phyloP scores from a whole-genome alignment of 2,888 invertebrate species.

The Fabriciana adippe region DNA sequence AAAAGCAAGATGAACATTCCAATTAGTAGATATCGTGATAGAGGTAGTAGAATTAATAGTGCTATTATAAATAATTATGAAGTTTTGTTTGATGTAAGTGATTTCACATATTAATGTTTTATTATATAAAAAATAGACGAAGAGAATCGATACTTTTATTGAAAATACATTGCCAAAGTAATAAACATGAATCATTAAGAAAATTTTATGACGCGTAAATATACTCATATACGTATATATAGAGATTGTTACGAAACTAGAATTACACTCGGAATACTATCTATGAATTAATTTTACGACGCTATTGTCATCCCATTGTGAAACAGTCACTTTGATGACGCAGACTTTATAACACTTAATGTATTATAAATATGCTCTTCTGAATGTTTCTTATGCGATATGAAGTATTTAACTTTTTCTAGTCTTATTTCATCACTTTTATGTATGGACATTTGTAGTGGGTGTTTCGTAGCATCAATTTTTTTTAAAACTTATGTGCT shows the following conservation, averaged over 20 bases:
- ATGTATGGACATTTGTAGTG: constrained; percentile 2
- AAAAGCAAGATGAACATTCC: too few relatives aligned
- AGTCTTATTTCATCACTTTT: background rate
- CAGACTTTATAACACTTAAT: constrained; percentile 31
- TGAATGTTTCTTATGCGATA: constrained; percentile 27
- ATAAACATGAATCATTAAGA: constrained; percentile 9
- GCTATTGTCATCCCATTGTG: constrained; percentile 49
- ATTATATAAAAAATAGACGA: background rate
- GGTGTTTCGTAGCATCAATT: background rate
- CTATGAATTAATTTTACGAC: constrained; percentile 49
- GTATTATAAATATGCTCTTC: constrained; percentile 31
- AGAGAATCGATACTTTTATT: background rate
- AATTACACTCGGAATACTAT: constrained; percentile 38
- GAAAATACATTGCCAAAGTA: background rate
- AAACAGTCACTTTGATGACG: constrained; percentile 40
- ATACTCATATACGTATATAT: constrained; percentile 4
- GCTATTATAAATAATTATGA: background rate
- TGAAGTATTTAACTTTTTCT: constrained; percentile 22
- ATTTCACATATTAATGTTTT: background rate
- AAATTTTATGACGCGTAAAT: constrained; percentile 24
- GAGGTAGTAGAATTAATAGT: too few relatives aligned
- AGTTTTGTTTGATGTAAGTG: background rate
- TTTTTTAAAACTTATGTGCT: too few relatives aligned
- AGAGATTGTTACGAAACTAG: constrained; percentile 36
- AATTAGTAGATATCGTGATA: too few relatives aligned